A percentile compares a stretch with the other conserved stretches of the same genome.
Conservation (phyloP, 1,140 invertebrate species). For the Sitodiplosis mosellana region DNA sequence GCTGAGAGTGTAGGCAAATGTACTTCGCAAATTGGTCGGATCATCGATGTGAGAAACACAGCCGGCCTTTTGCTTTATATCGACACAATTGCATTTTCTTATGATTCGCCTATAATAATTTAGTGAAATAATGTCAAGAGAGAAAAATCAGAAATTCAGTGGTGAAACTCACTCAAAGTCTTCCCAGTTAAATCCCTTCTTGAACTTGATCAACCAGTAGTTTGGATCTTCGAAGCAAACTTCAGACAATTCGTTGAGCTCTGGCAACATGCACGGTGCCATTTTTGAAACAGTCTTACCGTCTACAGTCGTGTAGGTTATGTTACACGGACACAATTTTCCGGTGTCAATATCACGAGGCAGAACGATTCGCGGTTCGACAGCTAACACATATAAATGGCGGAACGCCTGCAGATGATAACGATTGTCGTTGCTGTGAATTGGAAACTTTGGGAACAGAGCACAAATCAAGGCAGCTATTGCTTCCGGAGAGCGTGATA, state of each 20-base stretch:
- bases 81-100: slow-evolving; percentile 46
- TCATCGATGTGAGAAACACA: slow-evolving; percentile 76
- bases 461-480: slow-evolving; percentile 79
- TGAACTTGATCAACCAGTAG: slow-evolving; percentile 76
- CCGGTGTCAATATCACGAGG: slow-evolving; percentile 69
- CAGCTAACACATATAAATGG: slow-evolving; percentile 87
- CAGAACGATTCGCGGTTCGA: slow-evolving; percentile 70
- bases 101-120: slow-evolving; percentile 37
- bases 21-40: slow-evolving; percentile 67
- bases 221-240: slow-evolving; percentile 64
- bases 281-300: slow-evolving; percentile 18
- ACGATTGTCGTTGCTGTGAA: slow-evolving; percentile 83
- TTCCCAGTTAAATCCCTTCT: slow-evolving; percentile 65
- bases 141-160: not conserved
- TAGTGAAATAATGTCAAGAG: slow-evolving; percentile 2
- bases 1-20: slow-evolving; percentile 66
- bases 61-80: slow-evolving; percentile 76
- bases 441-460: slow-evolving; percentile 93
- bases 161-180: slow-evolving; percentile 40
- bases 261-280: slow-evolving; percentile 74
- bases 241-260: slow-evolving; percentile 53
- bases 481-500: slow-evolving; percentile 64
- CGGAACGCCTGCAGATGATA: slow-evolving; percentile 91
- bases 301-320: slow-evolving; percentile 26
- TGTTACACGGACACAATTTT: slow-evolving; percentile 59